These are phyloP conservation scores for Damaliscus lunatus DNA, from an alignment of 2,113 vertebrate species.

Conservation along the genomic window DNA sequence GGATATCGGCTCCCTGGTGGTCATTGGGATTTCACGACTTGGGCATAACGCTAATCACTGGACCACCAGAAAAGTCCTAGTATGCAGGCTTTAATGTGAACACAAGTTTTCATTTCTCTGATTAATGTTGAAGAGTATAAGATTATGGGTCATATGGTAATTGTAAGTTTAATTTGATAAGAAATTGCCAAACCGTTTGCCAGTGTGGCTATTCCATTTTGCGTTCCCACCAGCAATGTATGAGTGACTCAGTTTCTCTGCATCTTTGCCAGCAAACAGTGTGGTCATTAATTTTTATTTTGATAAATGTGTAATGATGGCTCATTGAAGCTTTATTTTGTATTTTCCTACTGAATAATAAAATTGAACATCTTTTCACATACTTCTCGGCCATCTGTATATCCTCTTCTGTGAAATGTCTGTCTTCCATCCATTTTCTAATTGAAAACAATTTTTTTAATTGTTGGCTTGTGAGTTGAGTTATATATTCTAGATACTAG, in stretches of 20 bases:
- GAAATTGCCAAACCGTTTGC: not conserved
- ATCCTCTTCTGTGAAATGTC: not conserved
- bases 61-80: not conserved
- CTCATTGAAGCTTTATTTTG: not conserved
- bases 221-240: not conserved
- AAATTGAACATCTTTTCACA: not conserved
- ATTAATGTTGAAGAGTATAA: not conserved
- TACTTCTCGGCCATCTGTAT: not conserved
- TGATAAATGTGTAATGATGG: not conserved
- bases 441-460: fast-evolving
- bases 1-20: too few relatives aligned
- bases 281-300: not conserved
- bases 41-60: too few relatives aligned
- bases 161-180: not conserved
- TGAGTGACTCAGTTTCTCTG: not conserved
- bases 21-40: too few relatives aligned
- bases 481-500: not conserved
- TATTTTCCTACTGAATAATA: not conserved
- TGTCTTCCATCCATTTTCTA: not conserved
- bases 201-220: not conserved
- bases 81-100: not conserved
- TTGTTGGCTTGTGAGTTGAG: not conserved
- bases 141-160: not conserved
- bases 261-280: not conserved
- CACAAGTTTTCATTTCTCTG: not conserved